Percentiles rank a stretch among this genome's conserved stretches.
phyloP scores from a whole-genome alignment of 2,888 invertebrate species.

The Oscheius sp. region DNA sequence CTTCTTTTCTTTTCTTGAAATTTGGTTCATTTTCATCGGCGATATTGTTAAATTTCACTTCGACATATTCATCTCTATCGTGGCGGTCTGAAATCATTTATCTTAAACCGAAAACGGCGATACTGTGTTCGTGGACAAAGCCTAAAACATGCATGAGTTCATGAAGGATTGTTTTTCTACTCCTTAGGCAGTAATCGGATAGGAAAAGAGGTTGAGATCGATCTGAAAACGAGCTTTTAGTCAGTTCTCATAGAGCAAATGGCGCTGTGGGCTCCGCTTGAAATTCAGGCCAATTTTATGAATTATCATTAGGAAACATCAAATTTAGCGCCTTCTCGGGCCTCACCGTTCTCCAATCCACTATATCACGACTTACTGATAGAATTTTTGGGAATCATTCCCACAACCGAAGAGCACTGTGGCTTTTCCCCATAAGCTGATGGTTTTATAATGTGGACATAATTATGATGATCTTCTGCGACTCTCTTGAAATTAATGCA shows the following conservation, averaged over 20 bases:
- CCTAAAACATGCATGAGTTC: slow-evolving; percentile 26
- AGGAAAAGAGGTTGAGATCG: slow-evolving; percentile 2
- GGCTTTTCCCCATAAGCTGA: too few species aligned
- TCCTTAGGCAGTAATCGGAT: not conserved
- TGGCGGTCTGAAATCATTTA: not conserved
- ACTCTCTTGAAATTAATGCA: not conserved
- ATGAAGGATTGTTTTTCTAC: slow-evolving; percentile 10
- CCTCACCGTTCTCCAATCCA: too few species aligned
- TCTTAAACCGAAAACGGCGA: not conserved
- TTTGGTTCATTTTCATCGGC: not conserved
- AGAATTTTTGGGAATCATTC: too few species aligned
- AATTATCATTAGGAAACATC: too few species aligned
- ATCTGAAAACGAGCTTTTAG: too few species aligned
- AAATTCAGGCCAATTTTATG: too few species aligned
- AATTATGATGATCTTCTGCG: not conserved
- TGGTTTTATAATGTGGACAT: not conserved
- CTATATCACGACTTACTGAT: too few species aligned
- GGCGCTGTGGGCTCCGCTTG: too few species aligned
- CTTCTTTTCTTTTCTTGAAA: not conserved
- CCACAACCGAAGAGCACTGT: too few species aligned
- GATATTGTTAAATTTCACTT: slow-evolving; percentile 13
- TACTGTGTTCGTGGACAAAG: slow-evolving; percentile 32
- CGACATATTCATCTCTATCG: slow-evolving; percentile 22
- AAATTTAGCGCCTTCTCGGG: too few species aligned
- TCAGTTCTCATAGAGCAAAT: too few species aligned